Conservation (phyloP, 2,888 invertebrate species). For the Ormyrus pomaceus region DNA sequence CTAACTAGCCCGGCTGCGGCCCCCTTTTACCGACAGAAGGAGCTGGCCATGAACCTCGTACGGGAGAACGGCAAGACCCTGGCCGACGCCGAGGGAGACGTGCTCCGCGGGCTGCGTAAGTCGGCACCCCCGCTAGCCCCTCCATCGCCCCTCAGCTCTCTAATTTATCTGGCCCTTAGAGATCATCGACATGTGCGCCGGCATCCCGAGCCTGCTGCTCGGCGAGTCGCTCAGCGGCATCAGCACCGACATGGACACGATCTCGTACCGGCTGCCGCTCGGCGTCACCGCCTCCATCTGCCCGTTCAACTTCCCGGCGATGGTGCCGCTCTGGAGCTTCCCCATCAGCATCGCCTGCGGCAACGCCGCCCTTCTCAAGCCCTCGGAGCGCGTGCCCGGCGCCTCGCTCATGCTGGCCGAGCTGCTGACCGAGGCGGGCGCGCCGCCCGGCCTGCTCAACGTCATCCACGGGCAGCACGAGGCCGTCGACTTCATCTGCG, state of each 20-base stretch:
- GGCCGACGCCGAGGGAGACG: constrained; percentile 98
- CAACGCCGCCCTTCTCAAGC: constrained; percentile 96
- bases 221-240: constrained; percentile 93
- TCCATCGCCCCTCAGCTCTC: neutral
- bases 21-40: constrained; percentile 77
- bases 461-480: constrained; percentile 97
- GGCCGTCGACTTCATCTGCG: constrained; percentile 98
- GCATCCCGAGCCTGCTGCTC: constrained; percentile 92
- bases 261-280: constrained; percentile 92
- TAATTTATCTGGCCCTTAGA: constrained; percentile 77
- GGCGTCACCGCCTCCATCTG: constrained; percentile 97
- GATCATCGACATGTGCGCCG: constrained; percentile 97
- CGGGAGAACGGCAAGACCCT: constrained; percentile 98
- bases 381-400: constrained; percentile 98
- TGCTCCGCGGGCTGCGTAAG: constrained; percentile 96
- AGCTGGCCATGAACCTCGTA: constrained; percentile 94
- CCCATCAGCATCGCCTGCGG: constrained; percentile 92
- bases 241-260: constrained; percentile 97
- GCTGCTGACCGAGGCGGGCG: constrained; percentile 93
- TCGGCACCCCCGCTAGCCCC: constrained; percentile 62
- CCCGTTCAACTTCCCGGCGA: constrained; percentile 99
- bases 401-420: constrained; percentile 97
- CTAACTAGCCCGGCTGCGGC: neutral
- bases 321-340: constrained; percentile 99
- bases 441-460: constrained; percentile 97